These are phyloP conservation scores for Meliscaeva auricollis DNA, from an alignment of 2,888 invertebrate species.

Conservation along the genomic window DNA sequence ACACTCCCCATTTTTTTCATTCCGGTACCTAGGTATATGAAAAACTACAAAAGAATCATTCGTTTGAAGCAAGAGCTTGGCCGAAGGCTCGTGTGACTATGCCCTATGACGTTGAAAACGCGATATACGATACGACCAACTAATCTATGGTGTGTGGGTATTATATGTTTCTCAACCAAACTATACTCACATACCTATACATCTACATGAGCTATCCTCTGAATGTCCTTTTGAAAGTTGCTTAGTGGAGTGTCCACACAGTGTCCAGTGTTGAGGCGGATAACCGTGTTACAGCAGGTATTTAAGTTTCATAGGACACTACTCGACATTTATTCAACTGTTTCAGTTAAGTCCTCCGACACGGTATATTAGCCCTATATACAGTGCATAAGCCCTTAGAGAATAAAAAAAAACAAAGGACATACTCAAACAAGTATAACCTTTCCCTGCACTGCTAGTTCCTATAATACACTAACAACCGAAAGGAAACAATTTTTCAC, in stretches of 20 bases:
- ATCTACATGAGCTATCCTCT: conserved; percentile 19
- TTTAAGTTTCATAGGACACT: conserved; percentile 57
- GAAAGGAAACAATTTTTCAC: conserved; percentile 74
- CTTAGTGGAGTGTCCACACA: conserved; percentile 31
- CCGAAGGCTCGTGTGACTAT: conserved; percentile 44
- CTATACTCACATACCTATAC: not conserved
- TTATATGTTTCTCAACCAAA: not conserved
- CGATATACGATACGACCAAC: conserved; percentile 25
- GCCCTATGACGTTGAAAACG: conserved; percentile 48
- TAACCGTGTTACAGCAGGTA: conserved; percentile 54
- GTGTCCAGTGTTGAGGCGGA: conserved; percentile 44
- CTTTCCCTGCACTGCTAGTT: conserved; percentile 13
- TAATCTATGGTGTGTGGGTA: conserved; percentile 32
- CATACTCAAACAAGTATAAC: conserved; percentile 1
- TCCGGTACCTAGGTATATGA: conserved; percentile 11
- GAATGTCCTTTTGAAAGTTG: conserved; percentile 53
- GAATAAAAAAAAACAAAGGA: conserved; percentile 11
- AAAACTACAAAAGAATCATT: conserved; percentile 41
- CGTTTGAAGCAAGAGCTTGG: not conserved
- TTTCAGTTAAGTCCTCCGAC: conserved; percentile 39
- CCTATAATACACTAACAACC: conserved; percentile 25
- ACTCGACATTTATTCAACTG: conserved; percentile 28
- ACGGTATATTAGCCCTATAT: conserved; percentile 41
- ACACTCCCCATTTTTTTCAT: not conserved
- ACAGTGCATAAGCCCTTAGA: conserved; percentile 29